These are phyloP conservation scores for Ashinkailepas kermadecensis DNA, from an alignment of 2,888 invertebrate genomes.

Conservation along the genomic window DNA sequence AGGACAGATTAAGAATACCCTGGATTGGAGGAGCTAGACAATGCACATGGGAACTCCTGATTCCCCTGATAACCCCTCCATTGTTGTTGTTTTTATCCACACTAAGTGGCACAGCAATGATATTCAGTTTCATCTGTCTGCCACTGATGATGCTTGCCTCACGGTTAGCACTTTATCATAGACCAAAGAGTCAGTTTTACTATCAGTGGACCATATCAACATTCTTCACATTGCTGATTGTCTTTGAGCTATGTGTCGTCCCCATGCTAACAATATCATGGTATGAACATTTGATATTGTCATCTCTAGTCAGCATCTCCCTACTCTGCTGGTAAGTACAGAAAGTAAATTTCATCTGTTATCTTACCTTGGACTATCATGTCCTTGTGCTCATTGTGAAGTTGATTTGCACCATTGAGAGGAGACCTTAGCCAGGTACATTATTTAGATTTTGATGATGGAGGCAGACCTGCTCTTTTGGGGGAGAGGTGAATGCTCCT, in stretches of 20 bases:
- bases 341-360: not conserved
- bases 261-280: not conserved
- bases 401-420: too few relatives aligned
- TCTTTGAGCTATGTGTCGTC: not conserved
- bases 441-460: too few relatives aligned
- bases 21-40: not conserved
- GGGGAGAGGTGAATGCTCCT: too few relatives aligned
- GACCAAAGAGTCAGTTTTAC: not conserved
- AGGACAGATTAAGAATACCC: not conserved
- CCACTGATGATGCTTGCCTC: not conserved
- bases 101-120: not conserved
- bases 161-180: not conserved
- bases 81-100: not conserved
- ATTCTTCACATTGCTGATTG: not conserved
- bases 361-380: too few relatives aligned
- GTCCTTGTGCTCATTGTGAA: too few relatives aligned
- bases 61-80: not conserved
- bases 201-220: not conserved
- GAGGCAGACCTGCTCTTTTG: too few relatives aligned
- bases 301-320: not conserved
- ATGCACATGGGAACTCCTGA: not conserved
- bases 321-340: constrained; percentile 5
- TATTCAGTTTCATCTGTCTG: not conserved
- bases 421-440: too few relatives aligned
- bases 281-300: not conserved